Evolutionary conservation across 2,888 invertebrate species (phyloP).

Genomic region (Monochamus alternatus): DNA sequence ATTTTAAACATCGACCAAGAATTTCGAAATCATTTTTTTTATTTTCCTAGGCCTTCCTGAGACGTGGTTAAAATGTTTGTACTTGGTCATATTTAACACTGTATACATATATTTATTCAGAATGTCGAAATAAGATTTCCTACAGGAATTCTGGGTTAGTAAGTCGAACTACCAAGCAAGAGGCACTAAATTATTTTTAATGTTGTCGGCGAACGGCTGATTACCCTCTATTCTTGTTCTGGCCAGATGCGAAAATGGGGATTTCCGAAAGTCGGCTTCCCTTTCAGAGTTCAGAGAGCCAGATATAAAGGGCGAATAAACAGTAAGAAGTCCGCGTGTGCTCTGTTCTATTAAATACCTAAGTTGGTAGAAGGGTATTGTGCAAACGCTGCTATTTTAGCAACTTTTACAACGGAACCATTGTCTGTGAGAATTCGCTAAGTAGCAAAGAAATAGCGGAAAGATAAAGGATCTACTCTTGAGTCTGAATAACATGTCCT

Average conservation of each 20-base stretch:
- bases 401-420: slow-evolving; percentile 61
- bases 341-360: slow-evolving; percentile 66
- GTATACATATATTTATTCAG: too few relatives aligned
- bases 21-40: too few relatives aligned
- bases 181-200: slow-evolving; percentile 25
- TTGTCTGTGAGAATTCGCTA: slow-evolving; percentile 61
- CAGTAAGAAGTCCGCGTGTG: slow-evolving; percentile 65
- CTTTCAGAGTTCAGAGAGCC: slow-evolving; percentile 60
- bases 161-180: slow-evolving; percentile 1
- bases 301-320: slow-evolving; percentile 66
- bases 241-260: slow-evolving; percentile 23
- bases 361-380: slow-evolving; percentile 58
- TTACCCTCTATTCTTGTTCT: slow-evolving; percentile 37
- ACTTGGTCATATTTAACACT: too few relatives aligned
- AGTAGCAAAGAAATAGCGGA: slow-evolving; percentile 57
- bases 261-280: slow-evolving; percentile 35
- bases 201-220: slow-evolving; percentile 24
- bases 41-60: too few relatives aligned
- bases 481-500: slow-evolving; percentile 51
- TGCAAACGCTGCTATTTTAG: slow-evolving; percentile 57
- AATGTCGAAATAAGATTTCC: not conserved
- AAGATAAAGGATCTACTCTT: slow-evolving; percentile 57
- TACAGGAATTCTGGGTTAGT: slow-evolving; percentile 1
- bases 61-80: too few relatives aligned
- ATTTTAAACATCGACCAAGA: too few relatives aligned